Conservation (phyloP, 2,797 vertebrate genomes). For the Cetoscarus ocellatus region DNA sequence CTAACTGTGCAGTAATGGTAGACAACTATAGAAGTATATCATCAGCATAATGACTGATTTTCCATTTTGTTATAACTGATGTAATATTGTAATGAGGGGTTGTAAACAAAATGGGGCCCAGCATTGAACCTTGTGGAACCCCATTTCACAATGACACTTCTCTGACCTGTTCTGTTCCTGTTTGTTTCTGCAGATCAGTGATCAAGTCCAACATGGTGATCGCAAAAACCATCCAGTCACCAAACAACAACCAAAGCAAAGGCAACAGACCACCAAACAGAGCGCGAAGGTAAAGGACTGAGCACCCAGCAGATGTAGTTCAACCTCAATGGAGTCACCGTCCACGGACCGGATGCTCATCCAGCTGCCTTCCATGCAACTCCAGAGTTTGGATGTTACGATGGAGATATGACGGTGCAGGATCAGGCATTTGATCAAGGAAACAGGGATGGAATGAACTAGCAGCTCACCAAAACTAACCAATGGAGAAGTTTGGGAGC, state of each 20-base stretch:
- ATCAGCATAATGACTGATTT: too few species aligned
- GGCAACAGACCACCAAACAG: conserved; percentile 23
- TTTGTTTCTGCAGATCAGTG: conserved; percentile 60
- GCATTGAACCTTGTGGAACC: background rate
- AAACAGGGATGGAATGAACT: conserved; percentile 1
- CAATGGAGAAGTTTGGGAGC: background rate
- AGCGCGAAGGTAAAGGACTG: conserved; percentile 40
- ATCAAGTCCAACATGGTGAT: conserved; percentile 61
- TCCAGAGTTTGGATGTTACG: background rate
- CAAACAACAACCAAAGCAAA: conserved; percentile 30
- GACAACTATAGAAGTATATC: too few species aligned
- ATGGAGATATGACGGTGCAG: background rate
- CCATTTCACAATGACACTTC: background rate
- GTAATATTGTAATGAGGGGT: too few species aligned
- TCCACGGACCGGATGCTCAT: background rate
- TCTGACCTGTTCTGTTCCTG: conserved; percentile 14
- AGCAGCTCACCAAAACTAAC: background rate
- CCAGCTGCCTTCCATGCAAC: background rate
- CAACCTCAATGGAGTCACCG: conserved; percentile 1
- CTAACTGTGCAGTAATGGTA: too few species aligned
- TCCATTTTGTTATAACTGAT: too few species aligned
- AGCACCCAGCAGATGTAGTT: background rate
- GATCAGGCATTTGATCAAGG: conserved; percentile 10
- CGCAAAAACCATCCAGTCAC: conserved; percentile 6
- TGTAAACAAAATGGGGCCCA: too few species aligned